Conservation (phyloP, 2,797 vertebrate species). For the Sarcophilus harrisii region DNA sequence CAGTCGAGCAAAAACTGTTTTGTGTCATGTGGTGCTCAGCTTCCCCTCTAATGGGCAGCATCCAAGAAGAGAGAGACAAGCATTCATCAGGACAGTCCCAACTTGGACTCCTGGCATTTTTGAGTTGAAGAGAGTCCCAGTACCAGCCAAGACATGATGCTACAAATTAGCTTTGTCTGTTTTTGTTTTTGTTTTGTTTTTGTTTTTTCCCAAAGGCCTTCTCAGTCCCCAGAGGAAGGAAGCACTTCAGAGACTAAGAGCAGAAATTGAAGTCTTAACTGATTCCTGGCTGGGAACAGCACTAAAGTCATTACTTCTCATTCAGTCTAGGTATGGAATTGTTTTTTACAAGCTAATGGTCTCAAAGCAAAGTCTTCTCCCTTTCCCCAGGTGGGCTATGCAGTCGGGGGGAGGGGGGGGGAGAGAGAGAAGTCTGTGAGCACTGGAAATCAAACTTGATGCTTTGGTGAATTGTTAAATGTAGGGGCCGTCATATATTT, state of each 20-base stretch:
- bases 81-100: slow-evolving; percentile 13
- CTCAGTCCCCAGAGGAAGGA: slow-evolving; percentile 95
- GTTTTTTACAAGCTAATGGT: slow-evolving; percentile 3
- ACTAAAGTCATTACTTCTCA: slow-evolving; percentile 95
- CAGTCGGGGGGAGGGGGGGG: neutral
- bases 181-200: slow-evolving; percentile 67
- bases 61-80: slow-evolving; percentile 24
- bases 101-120: slow-evolving; percentile 10
- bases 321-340: slow-evolving; percentile 93
- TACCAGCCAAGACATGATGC: slow-evolving; percentile 37
- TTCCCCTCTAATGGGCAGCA: neutral
- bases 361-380: neutral
- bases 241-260: slow-evolving; percentile 91
- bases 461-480: neutral
- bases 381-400: neutral
- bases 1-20: neutral
- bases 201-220: slow-evolving; percentile 87
- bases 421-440: neutral
- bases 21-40: neutral
- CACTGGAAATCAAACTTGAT: neutral
- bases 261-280: slow-evolving; percentile 95
- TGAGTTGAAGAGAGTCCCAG: neutral
- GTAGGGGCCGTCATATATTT: neutral
- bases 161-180: slow-evolving; percentile 49
- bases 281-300: slow-evolving; percentile 97